Percentiles rank a stretch among this genome's conserved stretches.
Conservation (phyloP, 2,113 vertebrate genomes). For the Todiramphus saurophagus region DNA sequence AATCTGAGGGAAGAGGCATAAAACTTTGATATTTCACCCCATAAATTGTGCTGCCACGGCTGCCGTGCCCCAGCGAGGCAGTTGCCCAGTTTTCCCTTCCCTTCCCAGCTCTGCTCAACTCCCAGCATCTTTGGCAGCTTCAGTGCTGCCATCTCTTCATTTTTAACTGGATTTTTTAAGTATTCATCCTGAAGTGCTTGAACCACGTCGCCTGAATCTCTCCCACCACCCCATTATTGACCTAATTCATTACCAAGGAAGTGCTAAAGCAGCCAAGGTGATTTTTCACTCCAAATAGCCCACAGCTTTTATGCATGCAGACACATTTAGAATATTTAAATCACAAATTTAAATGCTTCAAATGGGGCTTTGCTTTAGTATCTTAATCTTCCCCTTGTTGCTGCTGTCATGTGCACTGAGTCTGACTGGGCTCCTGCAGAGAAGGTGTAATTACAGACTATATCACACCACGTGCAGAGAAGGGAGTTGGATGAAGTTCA, state of each 20-base stretch:
- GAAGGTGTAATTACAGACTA: background rate
- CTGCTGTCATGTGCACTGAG: background rate
- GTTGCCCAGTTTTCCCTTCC: background rate
- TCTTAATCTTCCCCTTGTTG: background rate
- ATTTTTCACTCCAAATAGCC: background rate
- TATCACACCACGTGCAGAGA: background rate
- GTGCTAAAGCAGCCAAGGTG: background rate
- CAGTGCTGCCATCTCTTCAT: background rate
- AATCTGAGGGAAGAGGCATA: background rate
- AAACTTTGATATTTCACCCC: background rate
- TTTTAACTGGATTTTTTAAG: background rate
- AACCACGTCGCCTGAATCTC: background rate
- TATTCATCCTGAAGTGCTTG: background rate
- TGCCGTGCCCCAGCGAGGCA: fast-evolving
- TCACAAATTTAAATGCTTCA: background rate
- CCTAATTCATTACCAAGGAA: background rate
- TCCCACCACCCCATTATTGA: background rate
- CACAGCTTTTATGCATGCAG: background rate
- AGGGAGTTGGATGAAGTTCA: background rate
- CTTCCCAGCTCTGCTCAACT: fast-evolving
- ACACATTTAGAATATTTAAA: background rate
- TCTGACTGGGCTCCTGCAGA: background rate
- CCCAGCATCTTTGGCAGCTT: background rate
- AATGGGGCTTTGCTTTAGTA: background rate
- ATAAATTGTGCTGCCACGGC: fast-evolving